Evolutionary conservation across 2,797 vertebrate species (phyloP), one percentile per base, ranked within the genome.

Genomic region (Syncerus caffer): DNA sequence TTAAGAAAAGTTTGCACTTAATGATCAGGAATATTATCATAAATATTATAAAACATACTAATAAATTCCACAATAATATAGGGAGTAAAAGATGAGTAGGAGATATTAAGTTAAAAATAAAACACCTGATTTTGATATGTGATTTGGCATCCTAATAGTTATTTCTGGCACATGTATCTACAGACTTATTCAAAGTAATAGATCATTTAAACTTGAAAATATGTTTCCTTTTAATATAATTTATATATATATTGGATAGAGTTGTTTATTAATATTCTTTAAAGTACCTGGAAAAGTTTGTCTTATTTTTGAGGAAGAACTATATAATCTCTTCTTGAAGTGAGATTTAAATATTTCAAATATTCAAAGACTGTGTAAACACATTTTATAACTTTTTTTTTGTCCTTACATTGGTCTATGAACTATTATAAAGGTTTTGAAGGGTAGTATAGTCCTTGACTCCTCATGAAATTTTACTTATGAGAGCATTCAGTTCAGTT

Each of bases 31-130:
- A 97, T 93, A 84, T 96, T 57, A 95, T 92, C 89, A 97, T 95
- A 89, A 94, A 78, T 94, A 95, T 97, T 96, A 90, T 74, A 95
- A 97, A 97, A 95, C 23, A 34, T 90, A 95, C 97, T 93, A 95
- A 95, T 97, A 91, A 85, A 94, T 82, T 67, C 17, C 51, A 97
- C 84, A 95, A 88, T 85, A 95, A 95, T 92, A 83, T 19, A 92
- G 25, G 17, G 7, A 90, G 79, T 93, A 93, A 95, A 84, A 57
- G 47, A 91, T 67, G n/a, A 93, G 25, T 82, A 93, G 51, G 78
- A 93, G 82, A 78, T 95, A 83, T 89, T 89, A 80, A 67, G 50
- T 93, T 96, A 89, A 93, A 97, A 97, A 93, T 93, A 93, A 97
- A 97, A 92, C 67, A 95, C 74, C 85, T 96, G 85, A 96, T 64